Percentiles rank a stretch among this genome's conserved stretches.
Conservation (phyloP, 1,140 invertebrate species). For the Ceratina australensis region DNA sequence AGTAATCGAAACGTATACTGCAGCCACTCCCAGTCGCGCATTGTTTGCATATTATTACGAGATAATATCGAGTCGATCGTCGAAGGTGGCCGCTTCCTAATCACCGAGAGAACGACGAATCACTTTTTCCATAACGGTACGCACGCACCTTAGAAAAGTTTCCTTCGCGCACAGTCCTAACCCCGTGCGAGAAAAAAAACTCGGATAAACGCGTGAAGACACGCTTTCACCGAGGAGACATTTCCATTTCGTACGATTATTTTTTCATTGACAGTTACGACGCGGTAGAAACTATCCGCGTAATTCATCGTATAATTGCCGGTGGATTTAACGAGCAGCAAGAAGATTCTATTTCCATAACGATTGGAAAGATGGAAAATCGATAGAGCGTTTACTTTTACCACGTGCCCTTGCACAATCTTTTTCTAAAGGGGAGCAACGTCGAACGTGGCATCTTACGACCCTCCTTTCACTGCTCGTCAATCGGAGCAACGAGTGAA, state of each 20-base stretch:
- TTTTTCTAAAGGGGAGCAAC: not conserved
- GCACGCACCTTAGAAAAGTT: not conserved
- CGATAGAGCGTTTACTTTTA: not conserved
- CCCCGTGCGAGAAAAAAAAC: not conserved
- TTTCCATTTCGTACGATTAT: not conserved
- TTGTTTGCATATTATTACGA: slow-evolving; percentile 11
- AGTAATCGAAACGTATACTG: slow-evolving; percentile 23
- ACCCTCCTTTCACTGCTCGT: slow-evolving; percentile 17
- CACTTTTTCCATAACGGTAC: not conserved
- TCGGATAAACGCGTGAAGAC: not conserved
- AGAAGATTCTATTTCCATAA: not conserved
- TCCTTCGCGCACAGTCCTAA: not conserved
- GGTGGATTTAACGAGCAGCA: not conserved
- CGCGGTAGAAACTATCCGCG: too few species aligned
- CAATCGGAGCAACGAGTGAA: not conserved
- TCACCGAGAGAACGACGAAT: not conserved
- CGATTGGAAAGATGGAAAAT: not conserved
- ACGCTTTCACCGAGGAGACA: slow-evolving; percentile 1
- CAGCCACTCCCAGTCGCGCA: slow-evolving; percentile 58
- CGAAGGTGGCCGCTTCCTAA: not conserved
- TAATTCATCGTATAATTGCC: too few species aligned
- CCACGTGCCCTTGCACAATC: not conserved
- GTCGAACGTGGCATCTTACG: not conserved
- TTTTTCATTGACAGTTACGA: not conserved
- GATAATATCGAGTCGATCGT: not conserved